phyloP scores from a whole-genome alignment of 1,140 invertebrate species.

The Homalodisca vitripennis region DNA sequence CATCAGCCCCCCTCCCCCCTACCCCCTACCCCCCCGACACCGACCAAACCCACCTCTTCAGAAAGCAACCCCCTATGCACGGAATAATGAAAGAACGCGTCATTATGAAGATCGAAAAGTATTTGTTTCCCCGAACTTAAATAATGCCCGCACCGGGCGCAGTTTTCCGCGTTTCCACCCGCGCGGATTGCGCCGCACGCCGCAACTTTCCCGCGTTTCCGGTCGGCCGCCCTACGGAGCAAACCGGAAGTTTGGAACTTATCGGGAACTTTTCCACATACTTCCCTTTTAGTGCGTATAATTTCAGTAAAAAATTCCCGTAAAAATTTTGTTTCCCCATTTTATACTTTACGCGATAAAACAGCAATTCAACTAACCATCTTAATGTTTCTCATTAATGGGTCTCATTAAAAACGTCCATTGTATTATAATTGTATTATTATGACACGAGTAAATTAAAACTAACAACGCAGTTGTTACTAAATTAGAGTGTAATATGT shows the following conservation, averaged over 20 bases:
- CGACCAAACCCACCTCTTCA: constrained; percentile 3
- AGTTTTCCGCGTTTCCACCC: background rate
- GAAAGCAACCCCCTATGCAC: constrained; percentile 22
- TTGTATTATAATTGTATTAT: too few relatives aligned
- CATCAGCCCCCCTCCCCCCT: constrained; percentile 12
- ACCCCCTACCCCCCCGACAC: too few relatives aligned
- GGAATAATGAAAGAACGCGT: constrained; percentile 35
- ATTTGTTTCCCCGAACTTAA: constrained; percentile 13
- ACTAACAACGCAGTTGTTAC: too few relatives aligned
- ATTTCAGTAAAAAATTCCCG: too few relatives aligned
- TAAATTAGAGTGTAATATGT: too few relatives aligned
- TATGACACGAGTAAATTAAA: too few relatives aligned
- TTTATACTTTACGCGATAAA: too few relatives aligned
- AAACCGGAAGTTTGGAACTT: background rate
- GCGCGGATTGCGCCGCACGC: background rate
- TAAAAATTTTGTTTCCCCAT: too few relatives aligned
- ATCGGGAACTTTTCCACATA: background rate
- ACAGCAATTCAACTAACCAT: too few relatives aligned
- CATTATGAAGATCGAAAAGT: constrained; percentile 34
- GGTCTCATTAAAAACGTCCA: too few relatives aligned
- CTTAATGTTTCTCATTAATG: too few relatives aligned
- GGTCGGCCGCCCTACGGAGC: background rate
- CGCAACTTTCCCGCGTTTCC: background rate
- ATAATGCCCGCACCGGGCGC: constrained; percentile 12
- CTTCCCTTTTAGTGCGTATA: too few relatives aligned